Conservation (phyloP, 1,140 invertebrate species). For the Thaumatotibia leucotreta region DNA sequence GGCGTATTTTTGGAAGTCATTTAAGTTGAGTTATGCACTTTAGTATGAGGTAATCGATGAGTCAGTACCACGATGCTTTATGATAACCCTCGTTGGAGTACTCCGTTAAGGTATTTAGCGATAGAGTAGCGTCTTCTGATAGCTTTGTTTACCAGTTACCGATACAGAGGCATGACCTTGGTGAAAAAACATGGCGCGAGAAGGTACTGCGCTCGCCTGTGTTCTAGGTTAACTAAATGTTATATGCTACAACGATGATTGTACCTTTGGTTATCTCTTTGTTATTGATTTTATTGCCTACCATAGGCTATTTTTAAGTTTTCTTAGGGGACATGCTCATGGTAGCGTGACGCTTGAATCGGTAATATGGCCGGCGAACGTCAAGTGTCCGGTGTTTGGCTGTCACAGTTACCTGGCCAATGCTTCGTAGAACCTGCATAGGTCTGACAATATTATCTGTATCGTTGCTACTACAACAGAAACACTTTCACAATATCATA, state of each 20-base stretch:
- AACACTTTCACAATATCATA: conserved; percentile 30
- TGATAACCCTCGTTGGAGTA: conserved; percentile 11
- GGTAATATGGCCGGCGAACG: conserved; percentile 73
- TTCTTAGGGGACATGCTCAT: conserved; percentile 53
- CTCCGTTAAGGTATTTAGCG: background rate
- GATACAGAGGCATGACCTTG: conserved; percentile 70
- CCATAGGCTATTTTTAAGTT: conserved; percentile 53
- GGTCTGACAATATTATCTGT: conserved; percentile 16
- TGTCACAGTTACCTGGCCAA: conserved; percentile 35
- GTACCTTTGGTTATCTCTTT: conserved; percentile 22
- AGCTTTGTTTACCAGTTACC: conserved; percentile 71
- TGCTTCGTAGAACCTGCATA: conserved; percentile 25
- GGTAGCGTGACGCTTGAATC: conserved; percentile 67
- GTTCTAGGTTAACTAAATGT: conserved; percentile 39
- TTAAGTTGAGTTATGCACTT: conserved; percentile 41
- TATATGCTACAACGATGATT: conserved; percentile 20
- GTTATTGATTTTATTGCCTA: conserved; percentile 55
- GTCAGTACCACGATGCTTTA: conserved; percentile 34
- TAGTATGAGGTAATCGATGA: conserved; percentile 65
- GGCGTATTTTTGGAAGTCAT: conserved; percentile 65
- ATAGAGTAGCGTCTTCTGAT: conserved; percentile 21
- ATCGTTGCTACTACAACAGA: conserved; percentile 22
- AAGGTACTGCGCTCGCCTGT: conserved; percentile 55
- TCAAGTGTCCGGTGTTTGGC: conserved; percentile 40
- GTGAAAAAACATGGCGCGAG: conserved; percentile 69